Conservation (phyloP, 2,797 vertebrate genomes). For the Limnodromus scolopaceus region DNA sequence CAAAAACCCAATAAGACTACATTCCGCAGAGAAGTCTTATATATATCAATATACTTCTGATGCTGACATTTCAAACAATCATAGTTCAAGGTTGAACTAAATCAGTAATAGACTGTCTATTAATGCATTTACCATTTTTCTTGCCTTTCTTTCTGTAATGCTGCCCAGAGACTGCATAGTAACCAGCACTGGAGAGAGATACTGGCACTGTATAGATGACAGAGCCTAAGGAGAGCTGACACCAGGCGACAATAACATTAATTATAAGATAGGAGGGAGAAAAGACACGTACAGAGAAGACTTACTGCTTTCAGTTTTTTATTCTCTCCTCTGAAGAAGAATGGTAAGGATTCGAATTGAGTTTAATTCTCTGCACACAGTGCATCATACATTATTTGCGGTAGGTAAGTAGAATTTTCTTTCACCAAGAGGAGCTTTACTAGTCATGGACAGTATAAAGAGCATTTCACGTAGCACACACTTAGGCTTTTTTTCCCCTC, state of each 20-base stretch:
- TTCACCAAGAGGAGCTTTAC: neutral
- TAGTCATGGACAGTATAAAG: neutral
- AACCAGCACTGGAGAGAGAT: neutral
- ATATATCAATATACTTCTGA: neutral
- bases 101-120: neutral
- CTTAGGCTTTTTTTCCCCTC: neutral
- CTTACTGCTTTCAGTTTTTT: neutral
- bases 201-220: neutral
- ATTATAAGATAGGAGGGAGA: neutral
- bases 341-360: neutral
- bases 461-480: neutral
- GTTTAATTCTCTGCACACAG: neutral
- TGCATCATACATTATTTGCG: neutral
- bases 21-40: neutral
- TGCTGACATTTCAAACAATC: conserved; percentile 7
- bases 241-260: neutral
- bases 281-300: neutral
- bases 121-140: neutral
- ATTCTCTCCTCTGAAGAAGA: neutral
- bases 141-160: neutral
- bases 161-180: neutral
- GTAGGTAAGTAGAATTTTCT: neutral
- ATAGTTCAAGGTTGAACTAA: neutral
- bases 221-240: neutral
- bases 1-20: neutral